Base-by-base conservation (phyloP, 2,113 vertebrate species). In the Equus przewalskii region DNA sequence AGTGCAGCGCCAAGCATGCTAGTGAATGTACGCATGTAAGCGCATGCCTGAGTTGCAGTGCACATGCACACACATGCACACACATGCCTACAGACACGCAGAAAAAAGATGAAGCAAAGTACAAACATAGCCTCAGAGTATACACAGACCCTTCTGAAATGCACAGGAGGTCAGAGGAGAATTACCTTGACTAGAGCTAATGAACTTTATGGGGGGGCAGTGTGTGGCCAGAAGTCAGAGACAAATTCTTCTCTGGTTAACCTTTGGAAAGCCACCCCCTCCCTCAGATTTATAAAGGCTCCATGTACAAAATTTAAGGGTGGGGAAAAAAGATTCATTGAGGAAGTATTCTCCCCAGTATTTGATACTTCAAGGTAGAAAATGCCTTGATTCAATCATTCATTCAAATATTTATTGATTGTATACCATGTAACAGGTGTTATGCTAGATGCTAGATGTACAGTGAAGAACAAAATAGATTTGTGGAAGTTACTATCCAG, bases 31-130 rank as follows among this genome's bases (percentile, higher is more conserved):
- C 49, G 24, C 73, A 84, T 4, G 73, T 33, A 46, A 64, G 6
- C 14, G 46, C 15, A 80, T 69, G 82, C 51, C 41, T 78, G 49
- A 91, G 41, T 82, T 54, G 54, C 36, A 41, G 36, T 41, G 36
- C 36, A 41, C 36, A 41, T 41, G 72, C 91, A 88, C 62, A 26
- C 21, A 86, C 22, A 60, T 41, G 6, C n/a, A 83, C 46, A 54
- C 44, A 62, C 14, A 69, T 92, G 21, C 33, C 13, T 28, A 67
- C 7, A 89, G 8, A 70, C 15, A 30, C 11, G 2, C 28, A 85
- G 67, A 97, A 56, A 64, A 91, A 95, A 93, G n/a, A 78, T 46
- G 7, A 72, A 80, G 60, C 33, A 83, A 94, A 65, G 19, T 73
- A 75, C 22, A 93, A 51, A 76, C 10, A 65, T 33, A 60, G 36